Evolutionary conservation across 2,888 invertebrate species (phyloP).

Genomic region (Vanessa cardui): DNA sequence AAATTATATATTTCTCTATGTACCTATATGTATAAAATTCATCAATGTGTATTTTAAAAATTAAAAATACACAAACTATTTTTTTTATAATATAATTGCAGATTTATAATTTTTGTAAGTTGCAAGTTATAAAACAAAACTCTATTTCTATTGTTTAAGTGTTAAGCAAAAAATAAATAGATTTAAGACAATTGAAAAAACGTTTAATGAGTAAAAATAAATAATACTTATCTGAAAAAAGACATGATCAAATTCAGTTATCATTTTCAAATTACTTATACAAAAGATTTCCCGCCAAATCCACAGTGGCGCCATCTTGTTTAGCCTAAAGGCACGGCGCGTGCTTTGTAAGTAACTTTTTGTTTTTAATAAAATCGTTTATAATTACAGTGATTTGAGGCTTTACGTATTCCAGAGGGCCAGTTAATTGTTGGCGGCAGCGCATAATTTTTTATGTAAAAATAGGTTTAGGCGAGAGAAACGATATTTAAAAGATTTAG

Average conservation of each 20-base stretch:
- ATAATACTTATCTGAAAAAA: neutral
- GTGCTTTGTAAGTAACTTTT: conserved; percentile 63
- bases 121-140: too few species aligned
- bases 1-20: neutral
- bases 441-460: conserved; percentile 39
- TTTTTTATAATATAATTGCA: too few species aligned
- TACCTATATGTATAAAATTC: neutral
- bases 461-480: conserved; percentile 25
- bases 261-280: conserved; percentile 14
- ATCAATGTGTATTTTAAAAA: too few species aligned
- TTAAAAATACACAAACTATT: too few species aligned
- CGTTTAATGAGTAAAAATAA: neutral
- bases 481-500: conserved; percentile 2
- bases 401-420: conserved; percentile 74
- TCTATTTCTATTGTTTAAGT: too few species aligned
- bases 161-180: too few species aligned
- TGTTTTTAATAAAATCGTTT: conserved; percentile 64
- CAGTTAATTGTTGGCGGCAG: conserved; percentile 68
- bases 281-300: conserved; percentile 44
- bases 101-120: too few species aligned
- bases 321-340: conserved; percentile 62
- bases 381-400: conserved; percentile 73
- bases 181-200: too few species aligned
- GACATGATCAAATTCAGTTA: neutral
- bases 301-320: conserved; percentile 55